phyloP scores from a whole-genome alignment of 2,113 vertebrate genomes.

The Cichladusa arquata region DNA sequence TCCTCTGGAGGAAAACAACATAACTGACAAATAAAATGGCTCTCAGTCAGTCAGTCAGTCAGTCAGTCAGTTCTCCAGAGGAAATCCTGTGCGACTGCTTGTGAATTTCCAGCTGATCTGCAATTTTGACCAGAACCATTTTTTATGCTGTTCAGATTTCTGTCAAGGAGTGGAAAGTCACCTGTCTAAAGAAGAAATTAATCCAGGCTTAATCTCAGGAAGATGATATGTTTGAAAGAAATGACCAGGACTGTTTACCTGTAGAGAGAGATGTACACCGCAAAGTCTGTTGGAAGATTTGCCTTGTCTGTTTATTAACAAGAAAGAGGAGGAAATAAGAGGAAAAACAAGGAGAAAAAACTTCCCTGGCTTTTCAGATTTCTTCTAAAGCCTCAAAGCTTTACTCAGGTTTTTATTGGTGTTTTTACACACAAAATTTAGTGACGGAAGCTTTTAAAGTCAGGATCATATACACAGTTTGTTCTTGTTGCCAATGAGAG shows the following conservation, averaged over 20 bases:
- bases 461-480: neutral
- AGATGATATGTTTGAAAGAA: neutral
- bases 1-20: conserved; percentile 36
- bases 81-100: conserved; percentile 6
- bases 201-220: neutral
- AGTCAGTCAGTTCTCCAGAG: neutral
- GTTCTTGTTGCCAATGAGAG: neutral
- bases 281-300: neutral
- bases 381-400: conserved; percentile 25
- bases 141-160: neutral
- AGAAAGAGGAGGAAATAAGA: neutral
- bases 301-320: neutral
- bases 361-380: conserved; percentile 4
- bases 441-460: neutral
- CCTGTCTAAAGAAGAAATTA: neutral
- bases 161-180: neutral
- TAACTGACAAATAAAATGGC: conserved; percentile 58
- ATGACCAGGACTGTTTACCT: neutral
- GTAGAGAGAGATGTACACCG: neutral
- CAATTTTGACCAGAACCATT: neutral
- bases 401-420: conserved; percentile 35
- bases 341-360: neutral
- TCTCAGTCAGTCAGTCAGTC: neutral
- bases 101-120: conserved; percentile 16
- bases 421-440: conserved; percentile 33